Evolutionary conservation across 2,797 vertebrate genomes (phyloP).

Genomic region (Molossus molossus): DNA sequence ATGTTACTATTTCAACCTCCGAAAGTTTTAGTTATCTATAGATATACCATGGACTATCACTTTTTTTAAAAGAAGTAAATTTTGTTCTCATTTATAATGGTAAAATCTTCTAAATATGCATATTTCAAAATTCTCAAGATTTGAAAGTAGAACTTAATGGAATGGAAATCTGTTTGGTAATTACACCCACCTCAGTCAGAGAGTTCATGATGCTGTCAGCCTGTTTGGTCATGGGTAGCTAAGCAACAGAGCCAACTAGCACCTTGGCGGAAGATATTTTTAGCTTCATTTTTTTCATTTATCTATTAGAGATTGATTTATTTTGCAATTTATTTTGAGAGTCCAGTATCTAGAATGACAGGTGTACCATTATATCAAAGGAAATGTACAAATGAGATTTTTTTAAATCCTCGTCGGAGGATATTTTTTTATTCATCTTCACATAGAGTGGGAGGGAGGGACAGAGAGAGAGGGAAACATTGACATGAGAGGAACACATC

Average conservation of each 20-base stretch:
- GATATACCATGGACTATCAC: neutral
- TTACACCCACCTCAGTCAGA: slow-evolving; percentile 75
- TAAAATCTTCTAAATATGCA: slow-evolving; percentile 63
- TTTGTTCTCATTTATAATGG: slow-evolving; percentile 45
- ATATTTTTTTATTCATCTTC: too few relatives aligned
- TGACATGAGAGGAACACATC: too few relatives aligned
- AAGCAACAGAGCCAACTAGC: slow-evolving; percentile 80
- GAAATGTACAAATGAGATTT: slow-evolving; percentile 23
- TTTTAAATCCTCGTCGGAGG: neutral
- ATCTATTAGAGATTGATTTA: slow-evolving; percentile 76
- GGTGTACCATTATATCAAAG: neutral
- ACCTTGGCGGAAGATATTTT: slow-evolving; percentile 79
- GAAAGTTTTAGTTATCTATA: slow-evolving; percentile 46
- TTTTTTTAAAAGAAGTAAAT: slow-evolving; percentile 50
- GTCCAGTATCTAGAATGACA: slow-evolving; percentile 68
- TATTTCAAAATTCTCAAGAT: slow-evolving; percentile 78
- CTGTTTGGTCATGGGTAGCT: slow-evolving; percentile 81
- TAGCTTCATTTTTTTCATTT: slow-evolving; percentile 80
- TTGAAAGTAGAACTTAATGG: slow-evolving; percentile 79
- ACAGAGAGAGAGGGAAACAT: too few relatives aligned
- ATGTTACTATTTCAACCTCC: slow-evolving; percentile 20
- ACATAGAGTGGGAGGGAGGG: too few relatives aligned
- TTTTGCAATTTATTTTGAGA: slow-evolving; percentile 75
- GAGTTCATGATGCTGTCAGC: slow-evolving; percentile 79
- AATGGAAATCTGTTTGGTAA: slow-evolving; percentile 83